phyloP scores from a whole-genome alignment of 2,888 invertebrate genomes.

The Anticlea derivata region DNA sequence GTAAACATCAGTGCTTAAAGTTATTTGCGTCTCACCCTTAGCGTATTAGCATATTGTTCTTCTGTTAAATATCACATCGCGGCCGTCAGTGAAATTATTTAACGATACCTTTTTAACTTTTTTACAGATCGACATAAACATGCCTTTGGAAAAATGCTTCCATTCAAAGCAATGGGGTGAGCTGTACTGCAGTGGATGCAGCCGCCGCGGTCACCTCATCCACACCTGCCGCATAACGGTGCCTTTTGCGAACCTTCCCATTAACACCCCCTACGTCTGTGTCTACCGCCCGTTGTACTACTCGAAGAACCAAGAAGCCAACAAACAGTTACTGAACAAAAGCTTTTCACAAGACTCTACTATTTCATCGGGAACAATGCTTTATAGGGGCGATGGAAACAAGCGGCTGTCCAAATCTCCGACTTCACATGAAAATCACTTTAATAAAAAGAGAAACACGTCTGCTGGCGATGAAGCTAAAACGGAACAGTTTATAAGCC shows the following conservation, averaged over 20 bases:
- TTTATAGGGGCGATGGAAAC: constrained; percentile 34
- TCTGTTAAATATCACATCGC: background rate
- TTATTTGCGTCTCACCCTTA: too few species aligned
- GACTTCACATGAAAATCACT: constrained; percentile 55
- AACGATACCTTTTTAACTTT: background rate
- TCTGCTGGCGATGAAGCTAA: constrained; percentile 42
- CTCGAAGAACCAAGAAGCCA: constrained; percentile 20
- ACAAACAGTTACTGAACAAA: constrained; percentile 19
- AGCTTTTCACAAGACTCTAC: constrained; percentile 39
- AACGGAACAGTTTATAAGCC: constrained; percentile 9
- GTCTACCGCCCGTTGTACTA: constrained; percentile 56
- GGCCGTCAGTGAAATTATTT: background rate
- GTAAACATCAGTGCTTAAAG: too few species aligned
- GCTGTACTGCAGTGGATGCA: constrained; percentile 83
- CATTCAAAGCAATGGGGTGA: constrained; percentile 57
- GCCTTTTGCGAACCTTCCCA: constrained; percentile 69
- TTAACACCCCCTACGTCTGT: constrained; percentile 67
- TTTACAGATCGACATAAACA: constrained; percentile 73
- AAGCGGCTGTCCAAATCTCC: constrained; percentile 75
- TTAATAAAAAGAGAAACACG: constrained; percentile 59
- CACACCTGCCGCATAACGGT: constrained; percentile 65
- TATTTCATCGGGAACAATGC: constrained; percentile 24
- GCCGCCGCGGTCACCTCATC: constrained; percentile 79
- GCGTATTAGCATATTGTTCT: background rate
- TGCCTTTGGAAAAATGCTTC: constrained; percentile 57